phyloP scores from a whole-genome alignment of 2,113 vertebrate genomes.

The Paedocypris sp. region DNA sequence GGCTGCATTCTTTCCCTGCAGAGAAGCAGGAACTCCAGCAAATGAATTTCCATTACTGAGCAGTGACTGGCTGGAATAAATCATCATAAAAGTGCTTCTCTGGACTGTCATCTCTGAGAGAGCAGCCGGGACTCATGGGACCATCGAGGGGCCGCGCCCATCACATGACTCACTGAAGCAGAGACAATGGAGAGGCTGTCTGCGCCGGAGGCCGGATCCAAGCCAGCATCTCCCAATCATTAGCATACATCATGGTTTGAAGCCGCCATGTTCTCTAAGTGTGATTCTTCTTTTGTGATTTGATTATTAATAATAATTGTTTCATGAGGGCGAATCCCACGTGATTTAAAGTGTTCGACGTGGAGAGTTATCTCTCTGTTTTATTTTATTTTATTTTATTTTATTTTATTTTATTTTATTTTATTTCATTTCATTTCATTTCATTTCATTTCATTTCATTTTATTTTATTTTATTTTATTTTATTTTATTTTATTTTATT shows the following conservation, averaged over 20 bases:
- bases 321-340: background rate
- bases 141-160: slow-evolving; percentile 55
- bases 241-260: slow-evolving; percentile 43
- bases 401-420: too few species aligned
- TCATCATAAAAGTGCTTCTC: slow-evolving; percentile 67
- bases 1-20: slow-evolving; percentile 35
- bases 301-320: background rate
- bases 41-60: slow-evolving; percentile 66
- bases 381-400: too few species aligned
- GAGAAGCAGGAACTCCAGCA: slow-evolving; percentile 46
- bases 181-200: slow-evolving; percentile 49
- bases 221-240: slow-evolving; percentile 49
- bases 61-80: slow-evolving; percentile 63
- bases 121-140: slow-evolving; percentile 58
- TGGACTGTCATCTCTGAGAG: slow-evolving; percentile 62
- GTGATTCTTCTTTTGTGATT: background rate
- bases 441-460: too few species aligned
- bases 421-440: too few species aligned
- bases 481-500: too few species aligned
- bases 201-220: slow-evolving; percentile 42
- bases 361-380: background rate
- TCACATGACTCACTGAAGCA: slow-evolving; percentile 67
- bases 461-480: too few species aligned
- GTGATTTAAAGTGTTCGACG: background rate
- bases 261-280: background rate